Percentiles rank a stretch among this genome's conserved stretches.
Evolutionary conservation across 2,113 vertebrate genomes (phyloP).

Genomic region (Gobio gobio): DNA sequence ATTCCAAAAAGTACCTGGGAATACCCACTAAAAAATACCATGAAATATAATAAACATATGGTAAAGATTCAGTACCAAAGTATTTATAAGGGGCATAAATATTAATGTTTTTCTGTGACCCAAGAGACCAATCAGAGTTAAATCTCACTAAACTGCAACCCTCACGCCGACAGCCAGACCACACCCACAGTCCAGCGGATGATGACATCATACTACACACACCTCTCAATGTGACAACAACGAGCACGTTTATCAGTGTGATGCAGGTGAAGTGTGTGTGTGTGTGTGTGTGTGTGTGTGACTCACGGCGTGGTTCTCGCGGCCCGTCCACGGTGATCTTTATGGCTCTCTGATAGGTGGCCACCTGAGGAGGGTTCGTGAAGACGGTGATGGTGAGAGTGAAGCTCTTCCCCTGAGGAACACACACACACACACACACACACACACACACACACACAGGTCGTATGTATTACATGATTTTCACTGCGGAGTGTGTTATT

Average conservation of each 20-base stretch:
- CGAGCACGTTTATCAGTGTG: no score
- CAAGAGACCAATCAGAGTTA: neutral
- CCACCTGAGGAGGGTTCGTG: conserved; percentile 96
- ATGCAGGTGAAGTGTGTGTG: neutral
- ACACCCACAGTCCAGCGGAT: neutral
- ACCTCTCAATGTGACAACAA: neutral
- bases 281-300: neutral
- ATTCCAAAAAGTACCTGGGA: neutral
- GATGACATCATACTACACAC: neutral
- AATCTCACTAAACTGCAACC: neutral
- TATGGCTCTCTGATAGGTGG: conserved; percentile 96
- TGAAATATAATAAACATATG: no score
- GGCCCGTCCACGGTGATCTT: conserved; percentile 97
- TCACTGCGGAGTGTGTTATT: neutral
- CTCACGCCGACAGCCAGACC: neutral
- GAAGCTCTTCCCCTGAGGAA: conserved; percentile 91
- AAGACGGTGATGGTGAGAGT: conserved; percentile 98
- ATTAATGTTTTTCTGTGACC: neutral
- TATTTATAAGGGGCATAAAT: neutral
- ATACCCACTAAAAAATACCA: neutral
- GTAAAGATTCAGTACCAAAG: no score
- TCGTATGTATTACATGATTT: neutral
- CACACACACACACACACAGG: conserved; percentile 15
- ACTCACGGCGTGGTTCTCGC: conserved; percentile 94
- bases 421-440: conserved; percentile 15